These are phyloP conservation scores for Coreius guichenoti DNA, from an alignment of 2,797 vertebrate species.

Conservation along the genomic window DNA sequence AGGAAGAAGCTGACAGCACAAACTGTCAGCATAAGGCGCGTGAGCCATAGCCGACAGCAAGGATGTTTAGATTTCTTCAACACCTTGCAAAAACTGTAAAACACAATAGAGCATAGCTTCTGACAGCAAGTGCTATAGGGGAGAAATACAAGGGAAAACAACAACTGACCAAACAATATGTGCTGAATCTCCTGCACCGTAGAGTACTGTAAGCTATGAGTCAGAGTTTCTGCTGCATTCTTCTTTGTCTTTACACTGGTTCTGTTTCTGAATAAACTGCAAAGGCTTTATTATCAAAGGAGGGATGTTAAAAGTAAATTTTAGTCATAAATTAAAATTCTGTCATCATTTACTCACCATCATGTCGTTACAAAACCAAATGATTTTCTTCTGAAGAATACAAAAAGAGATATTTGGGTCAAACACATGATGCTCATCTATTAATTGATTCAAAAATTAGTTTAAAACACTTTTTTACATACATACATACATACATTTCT, in stretches of 20 bases:
- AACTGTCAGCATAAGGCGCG: constrained; percentile 73
- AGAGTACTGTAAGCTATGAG: constrained; percentile 12
- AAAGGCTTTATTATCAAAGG: background rate
- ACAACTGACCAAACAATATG: constrained; percentile 35
- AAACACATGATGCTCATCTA: background rate
- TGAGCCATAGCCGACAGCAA: constrained; percentile 69
- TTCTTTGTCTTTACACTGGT: background rate
- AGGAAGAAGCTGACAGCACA: constrained; percentile 50
- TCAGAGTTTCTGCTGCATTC: constrained; percentile 1
- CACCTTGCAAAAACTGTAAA: constrained; percentile 51
- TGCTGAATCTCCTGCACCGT: constrained; percentile 8
- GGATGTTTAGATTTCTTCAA: constrained; percentile 64
- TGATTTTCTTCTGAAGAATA: background rate
- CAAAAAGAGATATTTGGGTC: background rate
- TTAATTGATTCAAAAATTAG: background rate
- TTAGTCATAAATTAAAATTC: background rate
- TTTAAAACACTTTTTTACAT: background rate
- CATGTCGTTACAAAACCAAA: background rate
- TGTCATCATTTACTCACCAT: background rate
- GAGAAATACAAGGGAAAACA: constrained; percentile 10
- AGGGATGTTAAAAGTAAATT: background rate
- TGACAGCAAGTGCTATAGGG: constrained; percentile 48
- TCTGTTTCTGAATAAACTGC: background rate
- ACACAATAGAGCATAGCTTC: constrained; percentile 42
- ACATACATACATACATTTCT: background rate